Evolutionary conservation across 2,888 invertebrate species (phyloP).

Genomic region (Clostera curtula): DNA sequence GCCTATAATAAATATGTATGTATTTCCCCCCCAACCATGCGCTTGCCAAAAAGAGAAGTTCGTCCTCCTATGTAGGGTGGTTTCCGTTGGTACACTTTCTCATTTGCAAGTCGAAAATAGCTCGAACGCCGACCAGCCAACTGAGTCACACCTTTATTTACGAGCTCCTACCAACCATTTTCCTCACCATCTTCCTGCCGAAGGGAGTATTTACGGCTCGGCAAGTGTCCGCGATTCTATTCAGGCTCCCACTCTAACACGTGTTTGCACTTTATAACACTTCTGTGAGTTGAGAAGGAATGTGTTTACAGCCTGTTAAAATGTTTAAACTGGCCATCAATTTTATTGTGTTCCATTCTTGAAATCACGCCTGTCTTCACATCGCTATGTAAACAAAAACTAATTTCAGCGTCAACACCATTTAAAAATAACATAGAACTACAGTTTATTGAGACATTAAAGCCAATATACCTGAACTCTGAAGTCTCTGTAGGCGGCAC

Average conservation of each 20-base stretch:
- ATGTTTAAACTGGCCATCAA: constrained; percentile 17
- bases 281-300: constrained; percentile 13
- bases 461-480: no score
- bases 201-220: constrained; percentile 27
- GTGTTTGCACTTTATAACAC: constrained; percentile 17
- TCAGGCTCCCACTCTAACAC: constrained; percentile 16
- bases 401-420: not conserved
- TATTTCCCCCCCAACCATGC: constrained; percentile 11
- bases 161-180: constrained; percentile 37
- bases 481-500: no score
- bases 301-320: constrained; percentile 16
- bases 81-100: constrained; percentile 54
- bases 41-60: constrained; percentile 10
- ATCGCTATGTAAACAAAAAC: constrained; percentile 3
- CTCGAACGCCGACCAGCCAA: constrained; percentile 32
- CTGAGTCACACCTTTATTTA: constrained; percentile 62
- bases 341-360: constrained; percentile 18
- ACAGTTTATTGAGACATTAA: no score
- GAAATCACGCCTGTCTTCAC: constrained; percentile 13
- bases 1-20: constrained; percentile 16
- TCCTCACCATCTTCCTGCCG: constrained; percentile 37
- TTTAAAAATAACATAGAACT: no score
- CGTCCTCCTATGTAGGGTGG: constrained; percentile 21
- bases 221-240: constrained; percentile 35
- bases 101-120: constrained; percentile 65